Percentiles rank a stretch among this genome's conserved stretches.
Conservation (phyloP, 2,888 invertebrate species). For the Trissolcus brochymenae region DNA sequence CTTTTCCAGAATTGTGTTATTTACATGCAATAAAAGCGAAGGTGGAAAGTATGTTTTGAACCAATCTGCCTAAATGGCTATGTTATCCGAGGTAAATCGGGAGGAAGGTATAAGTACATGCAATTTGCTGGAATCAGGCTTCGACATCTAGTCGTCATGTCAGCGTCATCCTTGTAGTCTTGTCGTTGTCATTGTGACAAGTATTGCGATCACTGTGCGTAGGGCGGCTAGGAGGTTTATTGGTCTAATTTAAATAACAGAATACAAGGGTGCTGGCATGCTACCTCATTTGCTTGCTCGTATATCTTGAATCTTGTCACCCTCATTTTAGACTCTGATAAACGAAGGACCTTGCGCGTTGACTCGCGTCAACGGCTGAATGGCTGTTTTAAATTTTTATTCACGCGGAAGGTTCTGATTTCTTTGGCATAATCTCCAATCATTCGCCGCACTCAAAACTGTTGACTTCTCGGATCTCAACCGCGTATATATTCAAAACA, state of each 20-base stretch:
- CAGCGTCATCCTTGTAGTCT: slow-evolving; percentile 45
- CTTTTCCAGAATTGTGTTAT: slow-evolving; percentile 10
- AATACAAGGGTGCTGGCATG: slow-evolving; percentile 60
- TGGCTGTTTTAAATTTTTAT: background rate
- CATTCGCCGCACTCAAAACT: slow-evolving; percentile 24
- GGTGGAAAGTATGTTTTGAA: slow-evolving; percentile 35
- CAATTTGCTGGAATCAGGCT: slow-evolving; percentile 59
- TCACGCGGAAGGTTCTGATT: slow-evolving; percentile 65
- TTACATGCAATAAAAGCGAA: slow-evolving; percentile 19
- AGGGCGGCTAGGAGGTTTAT: slow-evolving; percentile 67
- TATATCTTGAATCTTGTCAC: slow-evolving; percentile 61
- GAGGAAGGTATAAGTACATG: slow-evolving; percentile 57
- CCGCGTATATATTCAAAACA: background rate
- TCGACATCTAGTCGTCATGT: slow-evolving; percentile 59
- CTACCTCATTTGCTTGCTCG: slow-evolving; percentile 62
- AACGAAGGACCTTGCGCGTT: slow-evolving; percentile 71
- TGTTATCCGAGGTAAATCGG: slow-evolving; percentile 52
- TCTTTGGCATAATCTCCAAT: slow-evolving; percentile 25
- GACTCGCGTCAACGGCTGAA: slow-evolving; percentile 66
- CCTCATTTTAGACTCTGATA: slow-evolving; percentile 64
- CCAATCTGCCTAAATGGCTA: slow-evolving; percentile 44
- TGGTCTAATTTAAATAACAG: slow-evolving; percentile 75
- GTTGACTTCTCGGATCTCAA: slow-evolving; percentile 3
- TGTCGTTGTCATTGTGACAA: slow-evolving; percentile 60
- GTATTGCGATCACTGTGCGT: slow-evolving; percentile 52